phyloP scores from a whole-genome alignment of 2,888 invertebrate species.

The Tinea semifulvella region DNA sequence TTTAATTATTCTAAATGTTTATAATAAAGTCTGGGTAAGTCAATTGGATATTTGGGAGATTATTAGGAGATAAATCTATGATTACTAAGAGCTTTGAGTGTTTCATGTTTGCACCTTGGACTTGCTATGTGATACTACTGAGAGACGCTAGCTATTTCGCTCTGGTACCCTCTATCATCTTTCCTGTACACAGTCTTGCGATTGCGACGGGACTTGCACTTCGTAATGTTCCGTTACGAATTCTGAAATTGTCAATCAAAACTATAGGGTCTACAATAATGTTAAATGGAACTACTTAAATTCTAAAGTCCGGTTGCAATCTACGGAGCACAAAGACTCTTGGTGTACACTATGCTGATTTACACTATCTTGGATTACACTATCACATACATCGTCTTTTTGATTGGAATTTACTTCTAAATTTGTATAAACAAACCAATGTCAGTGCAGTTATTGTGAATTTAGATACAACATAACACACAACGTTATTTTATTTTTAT shows the following conservation, averaged over 20 bases:
- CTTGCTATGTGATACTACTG: constrained; percentile 64
- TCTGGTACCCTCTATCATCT: constrained; percentile 64
- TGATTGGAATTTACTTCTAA: constrained; percentile 2
- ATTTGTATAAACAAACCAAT: neutral
- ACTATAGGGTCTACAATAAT: constrained; percentile 2
- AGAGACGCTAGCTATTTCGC: constrained; percentile 64
- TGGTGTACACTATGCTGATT: constrained; percentile 59
- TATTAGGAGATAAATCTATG: constrained; percentile 40
- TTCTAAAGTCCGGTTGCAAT: constrained; percentile 62
- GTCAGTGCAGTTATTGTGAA: constrained; percentile 3
- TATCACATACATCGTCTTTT: constrained; percentile 45
- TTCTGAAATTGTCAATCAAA: neutral
- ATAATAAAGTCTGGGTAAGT: constrained; percentile 8
- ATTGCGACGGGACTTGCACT: constrained; percentile 58
- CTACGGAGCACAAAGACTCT: constrained; percentile 67
- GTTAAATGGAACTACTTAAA: neutral
- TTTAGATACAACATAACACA: constrained; percentile 4
- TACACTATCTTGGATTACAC: constrained; percentile 67
- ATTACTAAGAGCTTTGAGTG: constrained; percentile 68
- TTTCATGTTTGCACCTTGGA: constrained; percentile 70
- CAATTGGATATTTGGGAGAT: constrained; percentile 4
- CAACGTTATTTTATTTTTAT: constrained; percentile 41
- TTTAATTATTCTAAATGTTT: constrained; percentile 15
- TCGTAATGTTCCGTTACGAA: constrained; percentile 3
- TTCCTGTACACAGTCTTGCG: constrained; percentile 59